Conservation (phyloP, 64 coral and sea anemone genomes). For the Montipora cactus region DNA sequence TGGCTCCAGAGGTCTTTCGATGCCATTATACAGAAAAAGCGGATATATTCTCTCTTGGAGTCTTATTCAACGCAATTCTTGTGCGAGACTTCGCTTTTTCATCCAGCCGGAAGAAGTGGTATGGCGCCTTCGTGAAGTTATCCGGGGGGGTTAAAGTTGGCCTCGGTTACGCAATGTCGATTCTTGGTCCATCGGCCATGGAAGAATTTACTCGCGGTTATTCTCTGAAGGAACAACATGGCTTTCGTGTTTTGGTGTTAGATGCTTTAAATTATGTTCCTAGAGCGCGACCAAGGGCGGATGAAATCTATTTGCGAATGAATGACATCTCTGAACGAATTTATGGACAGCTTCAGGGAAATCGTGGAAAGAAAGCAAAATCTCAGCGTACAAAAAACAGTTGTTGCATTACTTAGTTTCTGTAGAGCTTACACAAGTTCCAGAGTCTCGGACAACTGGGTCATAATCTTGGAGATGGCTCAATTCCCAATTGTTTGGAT, state of each 20-base stretch:
- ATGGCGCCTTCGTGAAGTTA: constrained; percentile 72
- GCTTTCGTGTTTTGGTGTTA: constrained; percentile 12
- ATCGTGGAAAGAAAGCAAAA: neutral
- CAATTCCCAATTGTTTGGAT: too few relatives aligned
- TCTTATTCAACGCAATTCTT: constrained; percentile 69
- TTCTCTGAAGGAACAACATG: constrained; percentile 6
- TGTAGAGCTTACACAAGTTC: neutral
- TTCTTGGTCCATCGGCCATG: constrained; percentile 24
- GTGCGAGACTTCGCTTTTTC: constrained; percentile 56
- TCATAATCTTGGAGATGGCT: too few relatives aligned
- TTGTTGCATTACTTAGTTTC: neutral
- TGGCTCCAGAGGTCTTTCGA: constrained; percentile 71
- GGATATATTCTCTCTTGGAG: constrained; percentile 73
- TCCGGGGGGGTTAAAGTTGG: constrained; percentile 34
- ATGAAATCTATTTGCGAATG: constrained; percentile 31
- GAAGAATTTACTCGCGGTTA: neutral
- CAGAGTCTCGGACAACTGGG: too few relatives aligned
- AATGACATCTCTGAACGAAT: constrained; percentile 11
- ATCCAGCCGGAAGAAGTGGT: constrained; percentile 20
- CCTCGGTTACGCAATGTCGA: constrained; percentile 65
- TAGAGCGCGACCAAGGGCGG: constrained; percentile 5
- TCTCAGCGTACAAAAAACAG: neutral
- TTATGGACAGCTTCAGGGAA: neutral
- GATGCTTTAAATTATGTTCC: constrained; percentile 46
- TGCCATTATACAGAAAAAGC: constrained; percentile 76